Conservation (phyloP, 2,797 vertebrate genomes). For the Lithobates sylvaticus region DNA sequence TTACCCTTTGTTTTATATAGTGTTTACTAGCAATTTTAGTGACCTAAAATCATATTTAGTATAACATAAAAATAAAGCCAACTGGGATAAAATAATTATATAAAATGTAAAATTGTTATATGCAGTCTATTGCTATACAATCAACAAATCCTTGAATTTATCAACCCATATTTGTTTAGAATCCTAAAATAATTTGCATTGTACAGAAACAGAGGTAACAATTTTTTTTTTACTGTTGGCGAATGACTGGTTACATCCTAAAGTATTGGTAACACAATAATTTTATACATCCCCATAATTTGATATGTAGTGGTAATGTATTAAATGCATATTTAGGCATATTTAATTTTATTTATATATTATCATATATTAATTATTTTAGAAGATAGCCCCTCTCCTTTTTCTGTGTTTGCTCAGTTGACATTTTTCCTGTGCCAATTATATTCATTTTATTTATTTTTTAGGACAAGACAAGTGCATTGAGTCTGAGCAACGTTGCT, state of each 20-base stretch:
- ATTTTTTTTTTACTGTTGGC: constrained; percentile 63
- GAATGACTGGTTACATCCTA: constrained; percentile 66
- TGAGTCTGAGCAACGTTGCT: constrained; percentile 99
- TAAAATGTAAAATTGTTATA: not conserved
- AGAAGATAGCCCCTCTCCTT: constrained; percentile 45
- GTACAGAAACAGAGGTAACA: constrained; percentile 64
- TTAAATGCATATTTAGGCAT: constrained; percentile 35
- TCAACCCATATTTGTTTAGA: not conserved
- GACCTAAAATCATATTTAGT: not conserved
- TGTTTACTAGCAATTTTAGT: too few species aligned
- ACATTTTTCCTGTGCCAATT: constrained; percentile 67
- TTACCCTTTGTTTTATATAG: not conserved
- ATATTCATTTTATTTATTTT: constrained; percentile 74
- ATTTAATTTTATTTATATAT: not conserved
- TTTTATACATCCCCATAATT: constrained; percentile 18
- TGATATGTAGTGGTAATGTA: constrained; percentile 43
- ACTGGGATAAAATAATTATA: not conserved
- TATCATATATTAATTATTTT: not conserved
- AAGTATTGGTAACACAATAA: constrained; percentile 64
- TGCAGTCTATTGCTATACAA: not conserved
- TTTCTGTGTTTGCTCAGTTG: not conserved
- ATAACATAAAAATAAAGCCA: not conserved
- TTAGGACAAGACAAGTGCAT: constrained; percentile 98
- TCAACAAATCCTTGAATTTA: not conserved
- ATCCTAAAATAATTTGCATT: constrained; percentile 55